Evolutionary conservation across 2,888 invertebrate species (phyloP), one percentile per base, ranked within the genome.

Genomic region (Anaspis maculata): DNA sequence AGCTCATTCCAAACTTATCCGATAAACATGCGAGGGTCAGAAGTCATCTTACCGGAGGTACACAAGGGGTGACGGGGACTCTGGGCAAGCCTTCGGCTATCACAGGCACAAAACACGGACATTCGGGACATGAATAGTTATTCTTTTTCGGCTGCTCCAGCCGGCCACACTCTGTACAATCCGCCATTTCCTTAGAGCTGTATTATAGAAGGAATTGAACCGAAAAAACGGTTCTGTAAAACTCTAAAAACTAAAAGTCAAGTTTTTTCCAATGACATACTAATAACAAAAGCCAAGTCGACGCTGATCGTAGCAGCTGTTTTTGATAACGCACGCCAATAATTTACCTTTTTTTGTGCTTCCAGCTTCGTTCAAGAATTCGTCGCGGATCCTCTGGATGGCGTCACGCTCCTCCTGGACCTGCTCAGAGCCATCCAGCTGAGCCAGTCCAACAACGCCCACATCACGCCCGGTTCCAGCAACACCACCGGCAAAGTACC

Each of bases 291-390:
- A n/a, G n/a, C n/a, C n/a, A n/a, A n/a, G n/a, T n/a, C n/a, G n/a
- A n/a, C n/a, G n/a, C n/a, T n/a, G n/a, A n/a, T n/a, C n/a, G n/a
- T n/a, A n/a, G n/a, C n/a, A n/a, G n/a, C n/a, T n/a, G n/a, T n/a
- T n/a, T n/a, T n/a, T n/a, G n/a, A n/a, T n/a, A n/a, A n/a, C n/a
- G n/a, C n/a, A n/a, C n/a, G n/a, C n/a, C n/a, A n/a, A n/a, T n/a
- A n/a, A n/a, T n/a, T n/a, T n/a, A n/a, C n/a, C n/a, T n/a, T n/a
- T n/a, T n/a, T 19, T 29, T 29, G 42, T 32, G 52, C 32, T 69
- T 67, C 1, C 70, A 94, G 92, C 64, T 95, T 94, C 62, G 83
- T 94, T 5, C 89, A 90, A 66, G 94, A 94, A 65, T 92, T 94
- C 62, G 78, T 89, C 1, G 79, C 84, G 31, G 82, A 88, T 34